Conservation (phyloP, 2,888 invertebrate species). For the Pecten maximus region DNA sequence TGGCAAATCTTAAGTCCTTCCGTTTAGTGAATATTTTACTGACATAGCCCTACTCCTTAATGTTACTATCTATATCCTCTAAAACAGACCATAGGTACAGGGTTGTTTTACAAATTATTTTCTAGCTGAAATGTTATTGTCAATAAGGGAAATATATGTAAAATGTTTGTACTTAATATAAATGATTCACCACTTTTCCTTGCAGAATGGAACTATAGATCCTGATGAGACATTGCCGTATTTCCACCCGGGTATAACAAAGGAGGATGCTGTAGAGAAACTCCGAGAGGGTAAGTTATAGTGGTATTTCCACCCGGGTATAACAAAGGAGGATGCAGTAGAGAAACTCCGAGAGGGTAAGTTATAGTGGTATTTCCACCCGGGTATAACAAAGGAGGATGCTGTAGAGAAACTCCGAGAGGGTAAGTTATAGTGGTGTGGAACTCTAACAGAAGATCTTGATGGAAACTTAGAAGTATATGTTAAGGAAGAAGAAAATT, state of each 20-base stretch:
- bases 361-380: conserved; percentile 92
- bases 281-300: conserved; percentile 90
- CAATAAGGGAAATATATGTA: too few species aligned
- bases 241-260: conserved; percentile 98
- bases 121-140: too few species aligned
- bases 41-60: too few species aligned
- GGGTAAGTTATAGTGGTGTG: conserved; percentile 88
- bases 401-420: conserved; percentile 88
- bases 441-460: too few species aligned
- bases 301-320: conserved; percentile 96
- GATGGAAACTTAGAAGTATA: too few species aligned
- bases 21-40: too few species aligned
- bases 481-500: too few species aligned
- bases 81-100: too few species aligned
- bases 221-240: conserved; percentile 98
- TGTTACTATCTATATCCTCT: too few species aligned
- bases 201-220: conserved; percentile 88
- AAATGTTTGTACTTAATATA: too few species aligned
- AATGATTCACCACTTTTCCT: background rate
- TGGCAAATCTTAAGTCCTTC: too few species aligned
- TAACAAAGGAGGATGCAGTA: conserved; percentile 97
- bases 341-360: conserved; percentile 95
- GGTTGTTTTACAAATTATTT: too few species aligned
- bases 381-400: conserved; percentile 96
- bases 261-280: conserved; percentile 97